Base-by-base conservation (phyloP, 1,140 invertebrate species). In the Hycleus cichorii region DNA sequence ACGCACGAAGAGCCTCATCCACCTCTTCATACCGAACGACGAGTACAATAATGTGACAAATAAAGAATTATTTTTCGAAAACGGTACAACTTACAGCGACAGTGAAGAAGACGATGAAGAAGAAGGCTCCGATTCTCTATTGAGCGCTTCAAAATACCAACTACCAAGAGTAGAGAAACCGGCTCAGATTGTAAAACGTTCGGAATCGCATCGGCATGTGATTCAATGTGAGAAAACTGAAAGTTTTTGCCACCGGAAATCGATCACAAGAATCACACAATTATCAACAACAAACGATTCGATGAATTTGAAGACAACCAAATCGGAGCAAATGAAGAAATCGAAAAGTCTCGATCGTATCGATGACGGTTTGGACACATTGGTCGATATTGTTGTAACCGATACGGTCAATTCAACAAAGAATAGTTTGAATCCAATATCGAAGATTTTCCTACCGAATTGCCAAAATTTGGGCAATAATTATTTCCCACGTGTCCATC, bases 311-410 rank as follows among this genome's bases (percentile, higher is more conserved):
- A 8, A 42, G 6, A 42, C 5, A 8, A 42, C 4, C 40, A 10
- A 39, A 42, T 11, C 4, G 10, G 9, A 10, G 40, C 9, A 49
- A 60, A 78, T 79, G 48, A 76, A 80, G 38, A 75, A 86, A 47
- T 86, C 85, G 1, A 90, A 90, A 73, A 90, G 87, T 55, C 72
- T 90, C 32, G 88, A 91, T 57, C 80, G 86, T 48, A 84, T 90
- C 4, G 87, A 88, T 63, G 87, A 89, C 63, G 84, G 85, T 7
- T 69, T 88, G 0, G 85, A 89, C 58, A 80, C 84, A 1, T 81
- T 87, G 77, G 80, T 87, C 0, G 82, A 87, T 64, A 86, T 88
- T 12, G 81, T 88, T 1, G 75, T 86, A 10, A 78, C 80, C 4
- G 58, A 76, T 68, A 64, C 77, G 75, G 18, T 32, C 2, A 72